These are phyloP conservation scores for Rhinolophus sinicus DNA, from an alignment of 2,113 vertebrate species.

Conservation along the genomic window DNA sequence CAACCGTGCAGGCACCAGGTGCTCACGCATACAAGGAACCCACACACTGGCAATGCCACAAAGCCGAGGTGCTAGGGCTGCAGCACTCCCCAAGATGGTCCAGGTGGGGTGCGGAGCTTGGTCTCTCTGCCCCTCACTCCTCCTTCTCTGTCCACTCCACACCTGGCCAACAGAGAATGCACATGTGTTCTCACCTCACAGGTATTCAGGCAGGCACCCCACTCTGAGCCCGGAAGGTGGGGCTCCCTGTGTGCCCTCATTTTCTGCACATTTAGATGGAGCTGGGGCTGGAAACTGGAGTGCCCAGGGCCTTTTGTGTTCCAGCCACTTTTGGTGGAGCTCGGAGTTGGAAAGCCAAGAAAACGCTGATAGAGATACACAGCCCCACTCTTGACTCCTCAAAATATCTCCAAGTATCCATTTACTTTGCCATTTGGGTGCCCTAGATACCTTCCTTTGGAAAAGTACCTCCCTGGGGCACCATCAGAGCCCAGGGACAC, in stretches of 20 bases:
- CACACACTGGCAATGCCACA: background rate
- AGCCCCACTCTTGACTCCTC: background rate
- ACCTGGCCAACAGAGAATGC: background rate
- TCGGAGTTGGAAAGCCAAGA: background rate
- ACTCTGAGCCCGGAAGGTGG: background rate
- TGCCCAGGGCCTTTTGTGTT: background rate
- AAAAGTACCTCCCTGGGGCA: background rate
- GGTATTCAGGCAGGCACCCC: fast-evolving
- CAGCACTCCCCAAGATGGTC: background rate
- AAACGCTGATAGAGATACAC: background rate
- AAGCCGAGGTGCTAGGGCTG: background rate
- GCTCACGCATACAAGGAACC: background rate
- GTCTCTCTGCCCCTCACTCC: background rate
- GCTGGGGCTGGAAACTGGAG: too few species aligned
- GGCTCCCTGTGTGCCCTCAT: background rate
- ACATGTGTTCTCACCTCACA: background rate
- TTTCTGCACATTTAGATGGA: too few species aligned
- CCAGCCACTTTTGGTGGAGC: background rate
- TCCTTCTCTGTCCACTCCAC: background rate
- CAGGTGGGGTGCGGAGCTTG: background rate
- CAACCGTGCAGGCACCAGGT: fast-evolving
- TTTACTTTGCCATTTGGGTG: background rate
- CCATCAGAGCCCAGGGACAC: slow-evolving; percentile 31
- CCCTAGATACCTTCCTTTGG: slow-evolving; percentile 45
- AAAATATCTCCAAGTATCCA: background rate